Conservation (phyloP, 2,888 invertebrate species). For the Agapetus fuscipes region DNA sequence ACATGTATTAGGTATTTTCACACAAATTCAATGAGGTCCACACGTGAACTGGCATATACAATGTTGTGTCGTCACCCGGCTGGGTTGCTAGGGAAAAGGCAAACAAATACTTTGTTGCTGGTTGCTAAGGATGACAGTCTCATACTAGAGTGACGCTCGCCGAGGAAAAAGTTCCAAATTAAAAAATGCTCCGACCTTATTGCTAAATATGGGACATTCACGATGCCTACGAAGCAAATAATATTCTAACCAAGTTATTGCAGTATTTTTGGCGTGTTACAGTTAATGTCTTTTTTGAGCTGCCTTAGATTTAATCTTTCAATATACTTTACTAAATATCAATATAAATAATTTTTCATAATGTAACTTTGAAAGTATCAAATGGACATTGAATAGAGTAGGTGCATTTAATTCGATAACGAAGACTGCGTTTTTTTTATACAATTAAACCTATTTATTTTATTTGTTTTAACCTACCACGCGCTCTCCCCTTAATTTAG, state of each 20-base stretch:
- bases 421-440: constrained; percentile 16
- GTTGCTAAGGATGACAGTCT: too few relatives aligned
- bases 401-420: constrained; percentile 6
- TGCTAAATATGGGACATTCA: too few relatives aligned
- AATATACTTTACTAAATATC: neutral
- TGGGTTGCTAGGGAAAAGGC: too few relatives aligned
- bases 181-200: too few relatives aligned
- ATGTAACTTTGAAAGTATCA: neutral
- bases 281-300: constrained; percentile 1
- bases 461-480: constrained; percentile 16
- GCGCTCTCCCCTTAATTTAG: constrained; percentile 16
- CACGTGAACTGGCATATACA: too few relatives aligned
- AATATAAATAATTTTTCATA: neutral
- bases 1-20: too few relatives aligned
- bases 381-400: neutral
- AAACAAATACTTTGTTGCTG: too few relatives aligned
- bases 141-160: too few relatives aligned
- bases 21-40: too few relatives aligned
- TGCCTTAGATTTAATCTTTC: neutral
- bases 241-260: neutral
- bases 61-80: too few relatives aligned
- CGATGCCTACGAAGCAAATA: neutral
- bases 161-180: too few relatives aligned
- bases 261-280: neutral
- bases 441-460: constrained; percentile 13